Conservation (phyloP, 2,797 vertebrate species). For the Lagocephalus sceleratus region DNA sequence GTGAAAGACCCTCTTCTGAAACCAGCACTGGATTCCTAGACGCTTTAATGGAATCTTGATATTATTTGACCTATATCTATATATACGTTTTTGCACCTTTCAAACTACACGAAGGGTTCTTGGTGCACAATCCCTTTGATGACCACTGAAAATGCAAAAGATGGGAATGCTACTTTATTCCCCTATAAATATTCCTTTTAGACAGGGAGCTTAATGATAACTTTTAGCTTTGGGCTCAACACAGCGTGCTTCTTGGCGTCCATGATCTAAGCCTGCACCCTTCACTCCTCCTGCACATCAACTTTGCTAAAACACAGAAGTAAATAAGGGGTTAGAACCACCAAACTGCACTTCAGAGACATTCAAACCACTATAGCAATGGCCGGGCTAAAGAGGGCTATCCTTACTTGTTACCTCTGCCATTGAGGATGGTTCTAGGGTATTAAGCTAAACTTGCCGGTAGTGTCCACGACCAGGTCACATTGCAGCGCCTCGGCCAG, state of each 20-base stretch:
- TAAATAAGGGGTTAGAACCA: slow-evolving; percentile 26
- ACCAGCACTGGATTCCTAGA: slow-evolving; percentile 71
- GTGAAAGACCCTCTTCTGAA: slow-evolving; percentile 42
- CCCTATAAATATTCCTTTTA: no score
- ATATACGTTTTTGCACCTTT: slow-evolving; percentile 26
- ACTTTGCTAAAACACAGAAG: no score
- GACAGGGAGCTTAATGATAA: slow-evolving; percentile 12
- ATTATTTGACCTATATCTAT: slow-evolving; percentile 36
- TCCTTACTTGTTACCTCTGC: slow-evolving; percentile 59
- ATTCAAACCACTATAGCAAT: slow-evolving; percentile 52
- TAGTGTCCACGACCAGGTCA: slow-evolving; percentile 50
- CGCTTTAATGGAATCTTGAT: slow-evolving; percentile 37
- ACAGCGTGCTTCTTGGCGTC: slow-evolving; percentile 18
- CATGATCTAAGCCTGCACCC: neutral
- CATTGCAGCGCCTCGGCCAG: slow-evolving; percentile 53
- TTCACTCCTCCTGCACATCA: slow-evolving; percentile 7
- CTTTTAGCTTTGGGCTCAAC: slow-evolving; percentile 1
- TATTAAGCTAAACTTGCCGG: slow-evolving; percentile 42
- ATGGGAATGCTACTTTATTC: neutral
- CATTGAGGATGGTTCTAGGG: slow-evolving; percentile 45
- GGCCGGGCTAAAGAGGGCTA: slow-evolving; percentile 36
- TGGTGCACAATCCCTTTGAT: slow-evolving; percentile 17
- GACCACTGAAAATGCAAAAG: slow-evolving; percentile 11
- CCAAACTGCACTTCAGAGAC: slow-evolving; percentile 49
- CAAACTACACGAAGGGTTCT: slow-evolving; percentile 32